A percentile compares a stretch with the other conserved stretches of the same genome.
phyloP scores from a whole-genome alignment of 2,888 invertebrate species.

The Drosophila fungiperda region DNA sequence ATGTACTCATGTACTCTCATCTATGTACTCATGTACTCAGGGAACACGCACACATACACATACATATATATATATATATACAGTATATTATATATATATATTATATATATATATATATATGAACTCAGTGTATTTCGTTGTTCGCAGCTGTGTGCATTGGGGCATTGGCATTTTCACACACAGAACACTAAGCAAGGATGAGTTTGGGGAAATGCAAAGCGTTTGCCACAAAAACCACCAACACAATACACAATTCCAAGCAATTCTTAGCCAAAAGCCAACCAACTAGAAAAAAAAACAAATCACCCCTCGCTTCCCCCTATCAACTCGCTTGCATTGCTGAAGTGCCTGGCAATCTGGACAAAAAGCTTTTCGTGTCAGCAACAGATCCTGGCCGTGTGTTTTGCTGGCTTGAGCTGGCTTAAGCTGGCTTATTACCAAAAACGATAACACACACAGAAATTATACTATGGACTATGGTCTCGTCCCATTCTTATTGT shows the following conservation, averaged over 20 bases:
- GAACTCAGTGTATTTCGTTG: not conserved
- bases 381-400: constrained; percentile 60
- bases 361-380: constrained; percentile 66
- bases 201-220: constrained; percentile 53
- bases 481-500: not conserved
- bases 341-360: constrained; percentile 56
- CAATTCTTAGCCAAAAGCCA: constrained; percentile 14
- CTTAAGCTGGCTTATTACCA: constrained; percentile 61
- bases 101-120: not conserved
- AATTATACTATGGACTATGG: not conserved
- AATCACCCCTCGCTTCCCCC: not conserved
- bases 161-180: constrained; percentile 56
- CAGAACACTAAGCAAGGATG: constrained; percentile 30
- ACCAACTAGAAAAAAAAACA: constrained; percentile 1
- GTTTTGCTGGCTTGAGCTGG: constrained; percentile 57
- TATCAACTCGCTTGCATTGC: not conserved
- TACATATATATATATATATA: not conserved
- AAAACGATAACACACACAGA: constrained; percentile 45
- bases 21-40: constrained; percentile 7
- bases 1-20: constrained; percentile 44
- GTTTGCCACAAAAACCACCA: constrained; percentile 46
- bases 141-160: constrained; percentile 44
- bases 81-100: not conserved
- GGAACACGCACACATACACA: not conserved
- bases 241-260: constrained; percentile 30